Conservation (phyloP, 1,140 invertebrate species). For the Dendroctonus ponderosae region DNA sequence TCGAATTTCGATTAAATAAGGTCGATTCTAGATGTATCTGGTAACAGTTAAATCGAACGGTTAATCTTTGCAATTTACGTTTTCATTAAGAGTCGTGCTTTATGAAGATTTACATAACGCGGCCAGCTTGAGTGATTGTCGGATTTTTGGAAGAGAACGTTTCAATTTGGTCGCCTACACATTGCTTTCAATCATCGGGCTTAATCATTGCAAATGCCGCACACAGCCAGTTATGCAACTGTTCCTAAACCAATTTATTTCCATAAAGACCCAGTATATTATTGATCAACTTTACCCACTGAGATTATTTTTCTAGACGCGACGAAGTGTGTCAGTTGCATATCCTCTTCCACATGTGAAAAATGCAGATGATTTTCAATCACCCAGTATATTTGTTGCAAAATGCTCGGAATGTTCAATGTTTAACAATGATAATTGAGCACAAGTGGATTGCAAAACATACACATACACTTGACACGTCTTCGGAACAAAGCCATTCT, state of each 20-base stretch:
- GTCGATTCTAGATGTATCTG: neutral
- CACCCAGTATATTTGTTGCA: neutral
- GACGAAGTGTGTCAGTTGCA: neutral
- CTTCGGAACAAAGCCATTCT: neutral
- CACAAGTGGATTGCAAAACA: neutral
- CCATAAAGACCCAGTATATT: too few relatives aligned
- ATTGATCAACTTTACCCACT: neutral
- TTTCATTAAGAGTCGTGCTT: constrained; percentile 2
- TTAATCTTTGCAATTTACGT: neutral
- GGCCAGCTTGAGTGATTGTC: neutral
- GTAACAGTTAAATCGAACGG: neutral
- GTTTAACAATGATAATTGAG: neutral
- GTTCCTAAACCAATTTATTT: too few relatives aligned
- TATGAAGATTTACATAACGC: constrained; percentile 5
- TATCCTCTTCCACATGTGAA: neutral
- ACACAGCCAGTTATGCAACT: too few relatives aligned
- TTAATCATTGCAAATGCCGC: too few relatives aligned
- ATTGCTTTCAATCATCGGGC: too few relatives aligned
- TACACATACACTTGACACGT: neutral
- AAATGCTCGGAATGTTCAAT: neutral
- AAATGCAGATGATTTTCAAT: neutral
- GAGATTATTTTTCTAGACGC: neutral
- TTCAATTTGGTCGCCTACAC: too few relatives aligned
- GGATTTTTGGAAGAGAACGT: neutral
- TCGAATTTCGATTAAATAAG: neutral